These are phyloP conservation scores for Tamias sibiricus DNA, from an alignment of 2,113 vertebrate species.

Conservation along the genomic window DNA sequence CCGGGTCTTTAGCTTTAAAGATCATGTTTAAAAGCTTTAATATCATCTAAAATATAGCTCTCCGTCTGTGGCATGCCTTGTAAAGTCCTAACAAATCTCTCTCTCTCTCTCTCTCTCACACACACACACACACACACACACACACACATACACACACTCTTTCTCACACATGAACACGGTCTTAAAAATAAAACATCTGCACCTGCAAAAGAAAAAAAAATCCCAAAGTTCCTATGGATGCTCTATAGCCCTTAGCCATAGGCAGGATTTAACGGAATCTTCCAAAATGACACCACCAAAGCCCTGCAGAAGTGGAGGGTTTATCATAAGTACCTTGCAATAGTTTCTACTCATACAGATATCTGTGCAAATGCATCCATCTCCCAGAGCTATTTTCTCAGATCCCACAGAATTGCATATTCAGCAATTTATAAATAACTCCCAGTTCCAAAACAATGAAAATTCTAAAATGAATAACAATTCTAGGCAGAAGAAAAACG, in stretches of 20 bases:
- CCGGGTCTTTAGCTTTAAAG: slow-evolving; percentile 81
- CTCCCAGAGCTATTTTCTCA: slow-evolving; percentile 85
- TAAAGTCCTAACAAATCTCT: slow-evolving; percentile 64
- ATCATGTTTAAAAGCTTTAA: slow-evolving; percentile 83
- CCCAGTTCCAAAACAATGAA: slow-evolving; percentile 85
- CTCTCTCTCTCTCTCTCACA: background rate
- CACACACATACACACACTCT: background rate
- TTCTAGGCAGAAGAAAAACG: slow-evolving; percentile 84
- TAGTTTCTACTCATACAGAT: slow-evolving; percentile 84
- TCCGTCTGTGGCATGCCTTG: slow-evolving; percentile 56
- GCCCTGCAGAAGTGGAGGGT: slow-evolving; percentile 83
- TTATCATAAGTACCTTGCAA: slow-evolving; percentile 84
- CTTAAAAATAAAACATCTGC: slow-evolving; percentile 82
- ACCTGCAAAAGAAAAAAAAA: slow-evolving; percentile 86
- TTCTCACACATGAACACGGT: too few relatives aligned
- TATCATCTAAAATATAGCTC: slow-evolving; percentile 73
- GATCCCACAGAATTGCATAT: slow-evolving; percentile 86
- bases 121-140: background rate
- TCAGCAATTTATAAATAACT: slow-evolving; percentile 90
- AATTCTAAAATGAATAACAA: slow-evolving; percentile 85
- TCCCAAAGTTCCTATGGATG: slow-evolving; percentile 70
- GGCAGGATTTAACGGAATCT: slow-evolving; percentile 83
- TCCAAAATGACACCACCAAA: slow-evolving; percentile 80
- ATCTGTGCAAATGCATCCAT: slow-evolving; percentile 84
- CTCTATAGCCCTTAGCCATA: slow-evolving; percentile 79